Evolutionary conservation across 2,797 vertebrate genomes (phyloP).

Genomic region (Schizopygopsis malacanthus): DNA sequence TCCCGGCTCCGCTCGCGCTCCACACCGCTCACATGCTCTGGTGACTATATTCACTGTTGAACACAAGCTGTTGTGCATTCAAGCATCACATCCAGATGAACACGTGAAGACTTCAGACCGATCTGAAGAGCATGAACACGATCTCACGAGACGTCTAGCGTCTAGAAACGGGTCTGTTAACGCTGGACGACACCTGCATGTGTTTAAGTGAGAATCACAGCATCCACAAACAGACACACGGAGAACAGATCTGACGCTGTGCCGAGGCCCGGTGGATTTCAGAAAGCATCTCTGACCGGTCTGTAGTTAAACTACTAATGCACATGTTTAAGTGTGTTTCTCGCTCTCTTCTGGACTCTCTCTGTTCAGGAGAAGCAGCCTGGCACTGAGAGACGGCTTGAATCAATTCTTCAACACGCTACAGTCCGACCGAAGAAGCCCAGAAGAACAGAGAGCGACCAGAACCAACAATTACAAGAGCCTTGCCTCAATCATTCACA

Average conservation of each 20-base stretch:
- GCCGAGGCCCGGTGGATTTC: neutral
- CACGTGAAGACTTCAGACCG: no score
- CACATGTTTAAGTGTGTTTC: neutral
- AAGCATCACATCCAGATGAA: neutral
- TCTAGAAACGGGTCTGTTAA: slow-evolving; percentile 37
- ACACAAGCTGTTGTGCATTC: neutral
- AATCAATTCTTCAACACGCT: neutral
- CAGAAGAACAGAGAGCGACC: neutral
- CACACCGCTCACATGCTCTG: no score
- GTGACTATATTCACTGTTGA: neutral
- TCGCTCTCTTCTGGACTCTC: no score
- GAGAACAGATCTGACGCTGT: neutral
- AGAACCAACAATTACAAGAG: neutral
- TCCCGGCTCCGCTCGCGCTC: no score
- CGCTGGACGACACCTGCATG: neutral
- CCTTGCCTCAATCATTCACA: neutral
- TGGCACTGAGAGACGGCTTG: neutral
- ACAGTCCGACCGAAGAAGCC: neutral
- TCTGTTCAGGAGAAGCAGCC: neutral
- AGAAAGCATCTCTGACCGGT: neutral
- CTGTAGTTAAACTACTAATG: no score
- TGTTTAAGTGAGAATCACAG: neutral
- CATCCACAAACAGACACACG: neutral
- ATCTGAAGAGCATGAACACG: neutral
- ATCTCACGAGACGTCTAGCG: slow-evolving; percentile 15